phyloP scores from a whole-genome alignment of 2,888 invertebrate genomes.

The Eristalinus aeneus region DNA sequence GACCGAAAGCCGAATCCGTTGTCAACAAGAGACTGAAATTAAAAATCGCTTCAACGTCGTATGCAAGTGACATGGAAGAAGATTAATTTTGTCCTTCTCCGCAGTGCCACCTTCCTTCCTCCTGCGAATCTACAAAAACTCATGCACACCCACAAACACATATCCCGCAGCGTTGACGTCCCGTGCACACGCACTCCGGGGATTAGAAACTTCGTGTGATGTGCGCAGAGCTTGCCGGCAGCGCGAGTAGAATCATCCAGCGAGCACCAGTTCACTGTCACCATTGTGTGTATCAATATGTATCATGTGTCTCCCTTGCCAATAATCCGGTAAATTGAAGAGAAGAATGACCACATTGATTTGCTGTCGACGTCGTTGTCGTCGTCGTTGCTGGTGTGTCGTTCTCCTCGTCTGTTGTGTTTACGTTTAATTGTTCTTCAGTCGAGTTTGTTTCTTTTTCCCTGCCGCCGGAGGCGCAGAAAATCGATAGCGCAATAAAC shows the following conservation, averaged over 20 bases:
- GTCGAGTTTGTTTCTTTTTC: conserved; percentile 29
- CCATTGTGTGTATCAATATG: conserved; percentile 25
- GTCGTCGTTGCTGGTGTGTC: not conserved
- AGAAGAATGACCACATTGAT: conserved; percentile 65
- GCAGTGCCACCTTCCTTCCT: not conserved
- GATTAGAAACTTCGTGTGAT: conserved; percentile 1
- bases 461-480: conserved; percentile 13
- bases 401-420: conserved; percentile 46
- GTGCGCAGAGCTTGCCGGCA: not conserved
- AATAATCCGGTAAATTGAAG: conserved; percentile 66
- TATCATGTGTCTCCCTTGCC: conserved; percentile 33
- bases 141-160: no score
- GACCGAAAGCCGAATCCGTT: not conserved
- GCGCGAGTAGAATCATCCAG: not conserved
- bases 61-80: conserved; percentile 22
- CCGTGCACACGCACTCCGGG: not conserved
- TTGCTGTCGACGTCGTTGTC: conserved; percentile 2
- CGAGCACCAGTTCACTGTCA: not conserved
- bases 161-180: not conserved
- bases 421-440: conserved; percentile 58
- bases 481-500: conserved; percentile 42
- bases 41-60: conserved; percentile 10
- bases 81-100: conserved; percentile 26
- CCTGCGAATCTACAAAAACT: no score
- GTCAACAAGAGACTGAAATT: not conserved